phyloP scores from a whole-genome alignment of 1,140 invertebrate species.

The Brachionus angularis region DNA sequence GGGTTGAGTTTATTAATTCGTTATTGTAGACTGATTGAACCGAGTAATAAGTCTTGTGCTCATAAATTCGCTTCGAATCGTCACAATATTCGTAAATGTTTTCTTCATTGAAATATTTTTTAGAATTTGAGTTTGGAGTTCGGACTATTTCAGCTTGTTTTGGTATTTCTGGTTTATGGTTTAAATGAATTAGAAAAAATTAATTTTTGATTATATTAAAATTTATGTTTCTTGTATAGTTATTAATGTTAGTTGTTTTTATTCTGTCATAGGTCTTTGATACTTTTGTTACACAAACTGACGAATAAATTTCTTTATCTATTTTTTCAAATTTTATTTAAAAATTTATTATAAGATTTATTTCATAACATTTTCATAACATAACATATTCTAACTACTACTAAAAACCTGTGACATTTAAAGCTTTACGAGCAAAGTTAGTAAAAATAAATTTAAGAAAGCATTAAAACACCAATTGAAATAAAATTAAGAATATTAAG shows the following conservation, averaged over 20 bases:
- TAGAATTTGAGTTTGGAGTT: constrained; percentile 24
- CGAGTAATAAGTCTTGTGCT: constrained; percentile 25
- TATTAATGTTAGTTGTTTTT: neutral
- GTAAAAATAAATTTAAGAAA: no score
- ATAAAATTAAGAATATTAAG: no score
- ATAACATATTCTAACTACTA: no score
- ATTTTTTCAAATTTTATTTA: neutral
- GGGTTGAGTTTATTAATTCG: constrained; percentile 27
- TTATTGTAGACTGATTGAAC: constrained; percentile 23
- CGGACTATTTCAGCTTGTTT: neutral
- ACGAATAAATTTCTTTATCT: neutral
- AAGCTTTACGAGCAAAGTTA: no score
- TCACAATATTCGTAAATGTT: constrained; percentile 29
- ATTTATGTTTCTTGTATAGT: neutral
- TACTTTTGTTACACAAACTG: neutral
- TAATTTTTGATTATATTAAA: neutral
- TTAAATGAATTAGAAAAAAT: neutral
- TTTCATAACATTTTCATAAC: no score
- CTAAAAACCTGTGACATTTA: no score
- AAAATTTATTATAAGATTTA: no score
- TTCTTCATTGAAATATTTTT: constrained; percentile 8
- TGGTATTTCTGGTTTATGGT: neutral
- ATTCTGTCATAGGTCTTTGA: neutral
- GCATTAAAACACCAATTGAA: no score
- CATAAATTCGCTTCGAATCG: neutral